phyloP scores from a whole-genome alignment of 23 tunicate genomes.

The Styela plicata region DNA sequence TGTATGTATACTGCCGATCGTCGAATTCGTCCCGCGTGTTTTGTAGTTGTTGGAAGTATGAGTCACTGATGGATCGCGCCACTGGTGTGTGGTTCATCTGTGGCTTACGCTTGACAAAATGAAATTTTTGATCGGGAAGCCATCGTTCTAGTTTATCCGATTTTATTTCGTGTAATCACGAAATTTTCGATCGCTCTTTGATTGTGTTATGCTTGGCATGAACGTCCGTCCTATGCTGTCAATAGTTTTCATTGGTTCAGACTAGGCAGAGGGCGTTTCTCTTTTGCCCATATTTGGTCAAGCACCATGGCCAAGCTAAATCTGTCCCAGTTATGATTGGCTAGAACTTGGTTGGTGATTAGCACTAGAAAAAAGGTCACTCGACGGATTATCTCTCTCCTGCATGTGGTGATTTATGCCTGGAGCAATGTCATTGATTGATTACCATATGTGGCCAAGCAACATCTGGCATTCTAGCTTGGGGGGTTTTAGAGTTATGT shows the following conservation, averaged over 20 bases:
- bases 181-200: no score
- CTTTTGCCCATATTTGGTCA: not conserved
- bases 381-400: not conserved
- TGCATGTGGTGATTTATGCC: not conserved
- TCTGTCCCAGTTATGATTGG: not conserved
- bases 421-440: not conserved
- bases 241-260: not conserved
- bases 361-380: not conserved
- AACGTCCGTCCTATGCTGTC: no score
- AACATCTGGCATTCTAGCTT: not conserved
- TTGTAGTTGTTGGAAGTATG: no score
- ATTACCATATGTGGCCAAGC: not conserved
- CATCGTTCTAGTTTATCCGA: no score
- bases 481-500: not conserved
- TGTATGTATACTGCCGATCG: no score
- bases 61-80: no score
- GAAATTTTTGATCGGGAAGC: no score
- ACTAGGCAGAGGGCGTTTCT: not conserved
- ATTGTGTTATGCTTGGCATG: no score
- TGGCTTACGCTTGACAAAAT: no score
- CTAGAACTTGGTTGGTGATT: not conserved
- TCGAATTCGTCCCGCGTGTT: no score
- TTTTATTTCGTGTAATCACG: no score
- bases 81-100: no score
- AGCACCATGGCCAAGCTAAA: not conserved